Percentiles rank a stretch among this genome's conserved stretches.
phyloP scores from a whole-genome alignment of 2,888 invertebrate species.

The Eupithecia exiguata region DNA sequence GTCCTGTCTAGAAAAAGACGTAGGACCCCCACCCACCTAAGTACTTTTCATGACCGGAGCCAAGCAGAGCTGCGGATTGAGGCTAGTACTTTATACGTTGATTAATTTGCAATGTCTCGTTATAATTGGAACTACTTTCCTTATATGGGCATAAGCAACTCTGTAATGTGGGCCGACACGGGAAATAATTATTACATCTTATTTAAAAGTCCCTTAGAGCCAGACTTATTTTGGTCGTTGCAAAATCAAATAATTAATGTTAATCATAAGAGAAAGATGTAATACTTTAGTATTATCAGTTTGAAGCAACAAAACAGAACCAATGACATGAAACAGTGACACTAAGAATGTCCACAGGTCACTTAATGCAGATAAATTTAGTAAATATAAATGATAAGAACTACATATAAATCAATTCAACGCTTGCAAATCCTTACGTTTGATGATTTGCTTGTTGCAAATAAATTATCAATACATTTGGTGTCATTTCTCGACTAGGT shows the following conservation, averaged over 20 bases:
- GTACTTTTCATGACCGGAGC: neutral
- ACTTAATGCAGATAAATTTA: slow-evolving; percentile 63
- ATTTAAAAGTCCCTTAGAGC: neutral
- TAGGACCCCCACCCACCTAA: neutral
- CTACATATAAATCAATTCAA: slow-evolving; percentile 57
- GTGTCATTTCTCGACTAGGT: neutral
- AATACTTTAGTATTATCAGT: slow-evolving; percentile 45
- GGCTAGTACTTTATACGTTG: slow-evolving; percentile 1
- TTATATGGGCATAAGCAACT: slow-evolving; percentile 4
- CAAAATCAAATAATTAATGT: slow-evolving; percentile 14
- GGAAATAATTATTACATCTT: slow-evolving; percentile 10
- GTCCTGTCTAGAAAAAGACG: neutral
- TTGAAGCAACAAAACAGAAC: slow-evolving; percentile 55
- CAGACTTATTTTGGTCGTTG: neutral
- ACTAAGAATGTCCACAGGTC: slow-evolving; percentile 67
- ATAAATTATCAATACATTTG: slow-evolving; percentile 1
- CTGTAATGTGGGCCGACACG: slow-evolving; percentile 1
- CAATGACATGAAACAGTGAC: slow-evolving; percentile 63
- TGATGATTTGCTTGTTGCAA: slow-evolving; percentile 36
- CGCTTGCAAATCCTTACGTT: slow-evolving; percentile 52
- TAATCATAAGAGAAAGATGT: slow-evolving; percentile 36
- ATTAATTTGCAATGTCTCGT: slow-evolving; percentile 8
- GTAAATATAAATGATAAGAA: slow-evolving; percentile 62
- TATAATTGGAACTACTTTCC: slow-evolving; percentile 17
- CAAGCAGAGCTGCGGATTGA: slow-evolving; percentile 6